These are phyloP conservation scores for Thaumatotibia leucotreta DNA, from an alignment of 1,140 invertebrate species.

Conservation along the genomic window DNA sequence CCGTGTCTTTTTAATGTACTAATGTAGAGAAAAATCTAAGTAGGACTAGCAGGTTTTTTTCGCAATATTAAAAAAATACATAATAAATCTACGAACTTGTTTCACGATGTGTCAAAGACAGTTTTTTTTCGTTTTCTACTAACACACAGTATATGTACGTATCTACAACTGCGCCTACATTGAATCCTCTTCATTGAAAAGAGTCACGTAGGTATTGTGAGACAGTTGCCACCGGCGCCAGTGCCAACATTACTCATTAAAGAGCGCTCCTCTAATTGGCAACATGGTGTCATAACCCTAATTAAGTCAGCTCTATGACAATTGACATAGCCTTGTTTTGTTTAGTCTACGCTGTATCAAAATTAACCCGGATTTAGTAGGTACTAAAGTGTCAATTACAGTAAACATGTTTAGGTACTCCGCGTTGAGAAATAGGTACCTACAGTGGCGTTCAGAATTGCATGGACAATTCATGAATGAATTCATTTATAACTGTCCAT, in stretches of 20 bases:
- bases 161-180: not conserved
- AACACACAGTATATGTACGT: not conserved
- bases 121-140: not conserved
- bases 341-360: not conserved
- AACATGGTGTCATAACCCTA: not conserved
- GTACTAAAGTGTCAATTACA: not conserved
- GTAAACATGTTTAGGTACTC: too few species aligned
- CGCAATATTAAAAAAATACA: too few species aligned
- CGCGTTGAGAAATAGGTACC: too few species aligned
- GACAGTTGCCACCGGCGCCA: not conserved
- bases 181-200: not conserved
- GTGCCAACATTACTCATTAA: not conserved
- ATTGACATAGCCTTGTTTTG: not conserved
- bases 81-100: too few species aligned
- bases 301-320: not conserved
- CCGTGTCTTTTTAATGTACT: too few species aligned
- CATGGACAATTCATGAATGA: too few species aligned
- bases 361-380: not conserved
- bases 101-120: too few species aligned
- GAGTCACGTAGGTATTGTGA: not conserved
- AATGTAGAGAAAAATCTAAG: too few species aligned
- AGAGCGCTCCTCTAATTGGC: not conserved
- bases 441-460: too few species aligned
- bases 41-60: too few species aligned
- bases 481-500: too few species aligned